These are phyloP conservation scores for Pimephales promelas DNA, from an alignment of 2,113 vertebrate species.

Conservation along the genomic window DNA sequence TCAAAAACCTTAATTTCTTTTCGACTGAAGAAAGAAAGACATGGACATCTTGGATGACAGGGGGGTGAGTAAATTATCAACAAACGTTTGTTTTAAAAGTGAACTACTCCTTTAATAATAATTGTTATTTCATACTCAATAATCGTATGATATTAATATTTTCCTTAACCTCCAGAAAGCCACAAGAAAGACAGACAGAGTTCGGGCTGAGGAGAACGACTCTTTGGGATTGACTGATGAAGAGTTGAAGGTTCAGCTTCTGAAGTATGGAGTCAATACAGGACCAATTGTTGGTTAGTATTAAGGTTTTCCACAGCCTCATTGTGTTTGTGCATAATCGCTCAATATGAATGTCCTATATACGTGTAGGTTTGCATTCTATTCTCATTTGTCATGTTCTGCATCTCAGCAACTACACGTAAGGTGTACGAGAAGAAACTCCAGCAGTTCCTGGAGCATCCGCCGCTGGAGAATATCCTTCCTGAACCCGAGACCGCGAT, in stretches of 20 bases:
- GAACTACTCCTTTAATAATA: too few species aligned
- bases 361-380: background rate
- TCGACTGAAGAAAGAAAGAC: too few species aligned
- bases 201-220: constrained; percentile 81
- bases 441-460: constrained; percentile 86
- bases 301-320: background rate
- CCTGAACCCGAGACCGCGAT: constrained; percentile 62
- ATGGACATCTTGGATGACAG: too few species aligned
- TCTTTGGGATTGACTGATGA: constrained; percentile 87
- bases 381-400: background rate
- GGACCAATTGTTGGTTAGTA: constrained; percentile 91
- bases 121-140: too few species aligned
- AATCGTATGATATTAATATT: too few species aligned
- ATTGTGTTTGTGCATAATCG: too few species aligned
- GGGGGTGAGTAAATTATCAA: too few species aligned
- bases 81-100: too few species aligned
- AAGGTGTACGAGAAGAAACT: constrained; percentile 93
- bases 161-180: constrained; percentile 83
- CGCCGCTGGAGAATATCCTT: constrained; percentile 65
- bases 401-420: constrained; percentile 82
- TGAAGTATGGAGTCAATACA: constrained; percentile 84
- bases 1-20: too few species aligned
- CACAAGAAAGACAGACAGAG: constrained; percentile 93
- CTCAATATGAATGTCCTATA: background rate
- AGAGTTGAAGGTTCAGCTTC: constrained; percentile 86